phyloP scores from a whole-genome alignment of 2,113 vertebrate genomes.

The Pterocles burchelli region DNA sequence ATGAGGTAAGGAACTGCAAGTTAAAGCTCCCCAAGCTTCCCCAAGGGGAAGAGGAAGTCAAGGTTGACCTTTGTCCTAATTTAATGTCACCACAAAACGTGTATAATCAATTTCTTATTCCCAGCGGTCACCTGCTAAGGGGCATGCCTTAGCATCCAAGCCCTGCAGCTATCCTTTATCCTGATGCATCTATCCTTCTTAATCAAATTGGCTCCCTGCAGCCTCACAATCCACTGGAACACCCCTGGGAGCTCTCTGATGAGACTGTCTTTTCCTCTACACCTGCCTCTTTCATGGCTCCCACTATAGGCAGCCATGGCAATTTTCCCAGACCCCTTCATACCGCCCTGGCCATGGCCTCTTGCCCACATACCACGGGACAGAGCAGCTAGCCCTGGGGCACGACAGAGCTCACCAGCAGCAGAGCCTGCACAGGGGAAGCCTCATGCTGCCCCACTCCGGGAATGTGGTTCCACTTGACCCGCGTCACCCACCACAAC shows the following conservation, averaged over 20 bases:
- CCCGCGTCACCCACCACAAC: rapidly evolving
- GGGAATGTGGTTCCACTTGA: no score
- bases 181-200: background rate
- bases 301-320: background rate
- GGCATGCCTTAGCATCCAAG: background rate
- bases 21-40: background rate
- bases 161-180: background rate
- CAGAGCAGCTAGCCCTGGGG: background rate
- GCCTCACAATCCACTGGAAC: background rate
- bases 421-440: background rate
- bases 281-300: rapidly evolving
- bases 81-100: background rate
- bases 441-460: rapidly evolving
- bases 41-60: background rate
- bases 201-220: background rate
- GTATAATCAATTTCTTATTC: background rate
- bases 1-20: background rate
- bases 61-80: background rate
- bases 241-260: background rate
- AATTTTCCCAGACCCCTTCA: background rate
- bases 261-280: rapidly evolving
- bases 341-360: rapidly evolving
- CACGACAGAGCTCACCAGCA: background rate
- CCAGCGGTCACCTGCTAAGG: background rate
- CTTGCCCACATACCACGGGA: rapidly evolving